phyloP scores from a whole-genome alignment of 2,888 invertebrate species.

The Leptothorax acervorum region DNA sequence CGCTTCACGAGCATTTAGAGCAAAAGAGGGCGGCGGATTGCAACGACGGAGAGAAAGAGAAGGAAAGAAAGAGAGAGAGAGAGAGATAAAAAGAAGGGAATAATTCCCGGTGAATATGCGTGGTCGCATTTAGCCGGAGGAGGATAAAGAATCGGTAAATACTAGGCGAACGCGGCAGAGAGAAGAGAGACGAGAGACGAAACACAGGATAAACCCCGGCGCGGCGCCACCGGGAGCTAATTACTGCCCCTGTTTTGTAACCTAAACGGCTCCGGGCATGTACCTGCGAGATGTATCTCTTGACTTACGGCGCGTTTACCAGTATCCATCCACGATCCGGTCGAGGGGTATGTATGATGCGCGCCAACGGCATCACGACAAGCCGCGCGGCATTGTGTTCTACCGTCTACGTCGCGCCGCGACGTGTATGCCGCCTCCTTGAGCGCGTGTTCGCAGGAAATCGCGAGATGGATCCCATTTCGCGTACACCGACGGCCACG shows the following conservation, averaged over 20 bases:
- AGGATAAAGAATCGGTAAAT: conserved; percentile 59
- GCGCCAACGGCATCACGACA: conserved; percentile 47
- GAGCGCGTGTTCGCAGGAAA: conserved; percentile 76
- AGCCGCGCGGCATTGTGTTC: conserved; percentile 70
- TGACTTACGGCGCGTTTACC: conserved; percentile 77
- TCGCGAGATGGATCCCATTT: conserved; percentile 77
- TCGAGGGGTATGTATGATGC: conserved; percentile 47
- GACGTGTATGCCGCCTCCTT: conserved; percentile 36
- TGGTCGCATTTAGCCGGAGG: conserved; percentile 46
- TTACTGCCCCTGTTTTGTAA: conserved; percentile 82
- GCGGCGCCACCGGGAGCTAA: conserved; percentile 78
- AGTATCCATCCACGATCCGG: conserved; percentile 70
- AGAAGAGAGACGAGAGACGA: conserved; percentile 56
- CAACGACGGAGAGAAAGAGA: conserved; percentile 19
- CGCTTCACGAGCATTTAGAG: conserved; percentile 39
- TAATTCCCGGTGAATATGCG: conserved; percentile 45
- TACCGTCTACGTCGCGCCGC: neutral
- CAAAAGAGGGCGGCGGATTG: conserved; percentile 15
- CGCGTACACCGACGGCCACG: conserved; percentile 70
- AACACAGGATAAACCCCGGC: conserved; percentile 67
- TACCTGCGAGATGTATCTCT: conserved; percentile 76
- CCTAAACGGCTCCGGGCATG: conserved; percentile 75
- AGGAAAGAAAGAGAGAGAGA: neutral
- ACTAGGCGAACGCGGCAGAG: conserved; percentile 8
- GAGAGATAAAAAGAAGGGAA: neutral